These are phyloP conservation scores for Aphyosemion australe DNA, from an alignment of 2,113 vertebrate species.

Conservation along the genomic window DNA sequence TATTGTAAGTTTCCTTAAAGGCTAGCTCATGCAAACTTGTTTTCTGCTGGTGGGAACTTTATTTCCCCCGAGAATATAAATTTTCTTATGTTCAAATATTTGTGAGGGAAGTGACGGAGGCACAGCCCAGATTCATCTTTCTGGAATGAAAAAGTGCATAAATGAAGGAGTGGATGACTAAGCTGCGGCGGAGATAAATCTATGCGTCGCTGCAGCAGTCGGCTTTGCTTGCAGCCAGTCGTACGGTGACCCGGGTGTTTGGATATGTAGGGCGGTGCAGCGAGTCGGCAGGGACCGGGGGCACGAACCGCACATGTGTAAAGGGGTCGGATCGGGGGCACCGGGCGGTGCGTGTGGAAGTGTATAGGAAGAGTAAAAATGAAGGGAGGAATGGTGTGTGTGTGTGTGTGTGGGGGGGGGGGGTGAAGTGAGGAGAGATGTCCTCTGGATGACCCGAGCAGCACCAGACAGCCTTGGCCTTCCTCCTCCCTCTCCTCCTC, in stretches of 20 bases:
- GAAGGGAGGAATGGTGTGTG: background rate
- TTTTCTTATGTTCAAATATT: too few relatives aligned
- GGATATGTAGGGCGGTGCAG: slow-evolving; percentile 47
- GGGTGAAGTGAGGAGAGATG: slow-evolving; percentile 50
- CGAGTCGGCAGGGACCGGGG: slow-evolving; percentile 27
- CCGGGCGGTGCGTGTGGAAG: background rate
- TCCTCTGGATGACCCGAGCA: slow-evolving; percentile 68
- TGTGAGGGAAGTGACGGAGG: background rate
- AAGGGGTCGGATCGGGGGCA: background rate
- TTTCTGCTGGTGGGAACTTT: too few relatives aligned
- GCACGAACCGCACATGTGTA: slow-evolving; percentile 23
- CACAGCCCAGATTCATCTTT: background rate
- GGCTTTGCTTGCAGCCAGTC: slow-evolving; percentile 27
- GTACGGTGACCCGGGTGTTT: slow-evolving; percentile 15
- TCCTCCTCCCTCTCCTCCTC: background rate
- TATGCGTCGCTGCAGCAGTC: background rate
- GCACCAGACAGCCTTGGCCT: slow-evolving; percentile 48
- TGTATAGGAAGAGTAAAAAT: slow-evolving; percentile 11
- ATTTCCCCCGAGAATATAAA: too few relatives aligned
- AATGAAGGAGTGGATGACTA: slow-evolving; percentile 19
- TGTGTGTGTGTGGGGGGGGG: slow-evolving; percentile 2
- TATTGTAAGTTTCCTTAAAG: too few relatives aligned
- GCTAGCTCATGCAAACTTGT: too few relatives aligned
- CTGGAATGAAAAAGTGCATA: slow-evolving; percentile 1
- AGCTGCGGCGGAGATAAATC: slow-evolving; percentile 11